Percentiles rank a stretch among this genome's conserved stretches.
phyloP scores from a whole-genome alignment of 2,888 invertebrate species.

The Lydus trimaculatus region DNA sequence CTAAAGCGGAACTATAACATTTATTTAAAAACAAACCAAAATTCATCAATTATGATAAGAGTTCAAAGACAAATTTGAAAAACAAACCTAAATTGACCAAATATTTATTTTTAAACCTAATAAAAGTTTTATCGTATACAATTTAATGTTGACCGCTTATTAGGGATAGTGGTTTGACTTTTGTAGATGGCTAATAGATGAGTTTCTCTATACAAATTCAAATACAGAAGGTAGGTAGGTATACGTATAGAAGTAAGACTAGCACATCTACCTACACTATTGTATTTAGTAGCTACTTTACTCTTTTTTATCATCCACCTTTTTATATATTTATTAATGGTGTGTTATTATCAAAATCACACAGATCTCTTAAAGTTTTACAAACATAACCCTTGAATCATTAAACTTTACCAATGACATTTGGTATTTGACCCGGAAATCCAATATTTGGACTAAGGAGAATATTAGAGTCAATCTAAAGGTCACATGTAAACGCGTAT shows the following conservation, averaged over 20 bases:
- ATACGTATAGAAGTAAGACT: constrained; percentile 8
- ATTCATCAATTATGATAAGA: not conserved
- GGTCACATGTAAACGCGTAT: constrained; percentile 42
- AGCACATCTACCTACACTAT: constrained; percentile 37
- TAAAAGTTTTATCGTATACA: too few species aligned
- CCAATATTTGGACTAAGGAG: constrained; percentile 19
- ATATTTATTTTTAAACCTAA: too few species aligned
- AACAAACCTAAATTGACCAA: too few species aligned
- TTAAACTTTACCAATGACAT: constrained; percentile 3
- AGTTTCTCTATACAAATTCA: constrained; percentile 38
- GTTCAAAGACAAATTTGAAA: not conserved
- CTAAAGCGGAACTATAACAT: constrained; percentile 6
- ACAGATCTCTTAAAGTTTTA: too few species aligned
- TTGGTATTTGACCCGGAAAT: constrained; percentile 12
- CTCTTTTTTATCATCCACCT: too few species aligned
- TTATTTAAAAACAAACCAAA: not conserved
- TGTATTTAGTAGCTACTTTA: too few species aligned
- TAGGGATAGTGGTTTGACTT: constrained; percentile 30
- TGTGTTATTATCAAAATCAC: too few species aligned
- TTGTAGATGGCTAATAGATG: constrained; percentile 48
- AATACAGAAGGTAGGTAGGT: constrained; percentile 12
- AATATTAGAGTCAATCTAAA: constrained; percentile 20
- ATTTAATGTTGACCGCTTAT: constrained; percentile 26
- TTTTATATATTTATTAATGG: too few species aligned
- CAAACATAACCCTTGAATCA: not conserved